Base-by-base conservation (phyloP, 2,888 invertebrate genomes). In the Micoletzkya japonica region DNA sequence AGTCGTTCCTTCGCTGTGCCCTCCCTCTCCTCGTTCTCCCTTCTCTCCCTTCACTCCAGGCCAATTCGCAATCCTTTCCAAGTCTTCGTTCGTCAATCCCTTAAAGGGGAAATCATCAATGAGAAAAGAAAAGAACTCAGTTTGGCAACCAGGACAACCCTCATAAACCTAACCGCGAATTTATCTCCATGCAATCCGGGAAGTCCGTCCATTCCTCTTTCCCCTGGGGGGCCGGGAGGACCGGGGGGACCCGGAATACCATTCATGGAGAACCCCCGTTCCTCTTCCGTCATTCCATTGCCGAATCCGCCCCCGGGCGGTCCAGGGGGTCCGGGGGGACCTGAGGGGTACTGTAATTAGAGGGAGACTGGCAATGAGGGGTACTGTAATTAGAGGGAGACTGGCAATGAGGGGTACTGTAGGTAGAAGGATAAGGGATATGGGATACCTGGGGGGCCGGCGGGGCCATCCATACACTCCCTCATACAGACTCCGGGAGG, bases 21-120 rank as follows among this genome's bases (percentile, higher is more conserved):
- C 68, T 28, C 36, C 44, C 30, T 54, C 68, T 59, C 68, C 66
- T 34, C 50, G 44, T 32, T 58, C 68, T 49, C 68, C 68, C 34
- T 68, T 68, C n/a, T 63, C 58, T 56, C 85, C 86, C 69, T 86
- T 85, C 66, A 85, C 78, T 32, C 86, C 85, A 59, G 78, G 74
- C 80, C 81, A 73, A 32, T 75, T 60, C 28, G 76, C 80, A 58
- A 85, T 84, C 44, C 82, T 71, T 4, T 74, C 79, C 36, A 84
- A 74, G 66, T 84, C 84, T 6, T 75, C 73, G 44, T 84, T 82
- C n/a, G 75, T 74, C 32, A 84, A 74, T 57, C 74, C 75, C 28
- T 77, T 73, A 64, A 79, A 79, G 50, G 60, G 70, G 14, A 73
- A 32, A 26, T 76, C 78, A 32, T 74, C 76, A 10, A 71, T 54